A percentile compares a stretch with the other conserved stretches of the same genome.
These are phyloP conservation scores for Mycetomoellerius zeteki DNA, from an alignment of 1,140 invertebrate genomes.

Conservation along the genomic window DNA sequence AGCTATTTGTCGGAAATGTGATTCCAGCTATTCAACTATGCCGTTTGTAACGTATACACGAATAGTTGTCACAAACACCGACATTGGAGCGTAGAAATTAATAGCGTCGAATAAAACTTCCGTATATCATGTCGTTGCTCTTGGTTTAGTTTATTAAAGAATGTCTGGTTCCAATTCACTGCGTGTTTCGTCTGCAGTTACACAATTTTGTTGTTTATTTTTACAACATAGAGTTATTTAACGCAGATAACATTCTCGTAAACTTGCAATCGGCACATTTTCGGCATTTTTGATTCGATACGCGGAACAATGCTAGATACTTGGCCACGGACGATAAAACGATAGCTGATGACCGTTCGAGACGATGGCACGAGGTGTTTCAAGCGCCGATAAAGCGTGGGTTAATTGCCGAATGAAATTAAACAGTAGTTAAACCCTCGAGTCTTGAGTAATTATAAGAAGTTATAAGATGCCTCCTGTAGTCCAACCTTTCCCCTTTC, in stretches of 20 bases:
- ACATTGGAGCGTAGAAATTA: conserved; percentile 10
- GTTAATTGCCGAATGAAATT: conserved; percentile 86
- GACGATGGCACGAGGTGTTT: conserved; percentile 74
- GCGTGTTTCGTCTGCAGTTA: neutral
- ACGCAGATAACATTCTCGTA: conserved; percentile 7
- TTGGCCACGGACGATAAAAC: conserved; percentile 59
- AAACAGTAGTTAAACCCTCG: conserved; percentile 85
- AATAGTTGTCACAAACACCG: neutral
- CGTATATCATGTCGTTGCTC: neutral
- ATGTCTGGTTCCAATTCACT: neutral
- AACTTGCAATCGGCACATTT: conserved; percentile 27
- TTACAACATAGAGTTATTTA: neutral
- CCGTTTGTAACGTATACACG: neutral
- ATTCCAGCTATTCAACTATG: conserved; percentile 21
- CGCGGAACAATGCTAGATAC: conserved; percentile 28
- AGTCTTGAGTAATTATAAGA: conserved; percentile 85
- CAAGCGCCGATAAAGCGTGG: conserved; percentile 81
- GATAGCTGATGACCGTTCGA: conserved; percentile 54
- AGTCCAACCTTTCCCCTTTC: conserved; percentile 65
- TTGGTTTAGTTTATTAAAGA: neutral
- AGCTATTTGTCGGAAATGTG: conserved; percentile 26
- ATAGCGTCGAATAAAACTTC: neutral
- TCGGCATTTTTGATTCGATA: conserved; percentile 52
- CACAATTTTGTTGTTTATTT: neutral
- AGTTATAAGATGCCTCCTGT: conserved; percentile 82